phyloP scores from a whole-genome alignment of 2,113 vertebrate species.

The Gallinago undulata region DNA sequence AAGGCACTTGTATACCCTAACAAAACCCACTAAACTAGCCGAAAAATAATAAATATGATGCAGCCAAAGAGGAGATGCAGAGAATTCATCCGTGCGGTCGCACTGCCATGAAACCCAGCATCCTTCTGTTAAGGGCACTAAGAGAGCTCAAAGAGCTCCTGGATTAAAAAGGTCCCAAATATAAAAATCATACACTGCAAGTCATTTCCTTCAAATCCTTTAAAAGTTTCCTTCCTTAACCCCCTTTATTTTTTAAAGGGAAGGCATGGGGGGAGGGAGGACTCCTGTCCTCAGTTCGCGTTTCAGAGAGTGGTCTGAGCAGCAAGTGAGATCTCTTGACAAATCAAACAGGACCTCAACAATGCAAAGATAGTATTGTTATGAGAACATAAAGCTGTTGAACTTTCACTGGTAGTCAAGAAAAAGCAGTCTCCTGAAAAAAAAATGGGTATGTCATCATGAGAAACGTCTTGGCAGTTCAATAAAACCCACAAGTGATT shows the following conservation, averaged over 20 bases:
- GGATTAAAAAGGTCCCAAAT: background rate
- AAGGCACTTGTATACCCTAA: background rate
- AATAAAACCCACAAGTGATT: background rate
- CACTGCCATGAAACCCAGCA: background rate
- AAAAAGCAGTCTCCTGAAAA: background rate
- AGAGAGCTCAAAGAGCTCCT: background rate
- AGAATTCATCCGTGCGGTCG: background rate
- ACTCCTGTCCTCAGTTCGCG: background rate
- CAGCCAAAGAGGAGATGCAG: rapidly evolving
- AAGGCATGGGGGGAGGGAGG: background rate
- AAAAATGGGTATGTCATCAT: background rate
- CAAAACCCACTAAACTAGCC: background rate
- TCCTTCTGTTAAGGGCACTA: background rate
- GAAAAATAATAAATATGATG: background rate
- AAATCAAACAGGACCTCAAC: background rate
- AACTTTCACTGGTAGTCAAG: background rate
- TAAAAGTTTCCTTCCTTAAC: background rate
- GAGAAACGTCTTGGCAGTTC: background rate
- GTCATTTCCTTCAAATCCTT: background rate
- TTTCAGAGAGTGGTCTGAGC: background rate
- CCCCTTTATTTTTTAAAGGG: background rate
- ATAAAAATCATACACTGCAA: background rate
- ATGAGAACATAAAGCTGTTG: background rate
- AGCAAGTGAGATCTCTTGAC: background rate
- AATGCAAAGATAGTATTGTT: background rate